Base-by-base conservation (phyloP, 1,140 invertebrate genomes). In the Pararge aegeria region DNA sequence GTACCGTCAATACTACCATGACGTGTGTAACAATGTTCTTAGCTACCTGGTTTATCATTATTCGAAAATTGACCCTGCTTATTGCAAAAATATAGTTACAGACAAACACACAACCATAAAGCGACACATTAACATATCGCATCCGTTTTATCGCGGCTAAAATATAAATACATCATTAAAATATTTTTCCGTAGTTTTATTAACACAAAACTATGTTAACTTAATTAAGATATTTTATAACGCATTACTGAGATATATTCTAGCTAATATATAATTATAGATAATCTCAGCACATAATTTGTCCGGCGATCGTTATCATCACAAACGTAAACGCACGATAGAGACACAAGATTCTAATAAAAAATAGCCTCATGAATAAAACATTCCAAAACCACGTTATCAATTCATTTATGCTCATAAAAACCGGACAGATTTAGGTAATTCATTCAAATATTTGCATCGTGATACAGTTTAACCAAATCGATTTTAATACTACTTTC, bases 311-410 rank as follows among this genome's bases (percentile, higher is more conserved):
- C 42, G 20, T 16, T 46, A 46, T 21, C 42, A 20, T 2, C 6
- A 20, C 19, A 20, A 15, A 2, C 9, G 2, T 19, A 12, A 16
- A 46, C 6, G 5, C 42, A 20, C 16, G 18, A 46, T 19, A 12
- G 16, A 46, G 42, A n/a, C 42, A 46, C 20, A 20, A 20, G 42
- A 18, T 3, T 51, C 59, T 46, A 54, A 54, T 42, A 70, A 61
- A 66, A 75, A 72, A 42, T 1, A 20, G 16, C n/a, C 42, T 68
- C 54, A 64, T 59, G 57, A 59, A 59, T 59, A 53, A 59, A 59
- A 59, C 57, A 58, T 58, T 10, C n/a, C 18, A 27, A 24, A 59
- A 44, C 24, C 16, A 53, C 20, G 29, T 19, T 20, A 46, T 59
- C 18, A 53, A 44, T 37, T 59, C 18, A 53, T 53, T 48, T 59